Base-by-base conservation (phyloP, 1,140 invertebrate genomes). In the Orchestia grillus region DNA sequence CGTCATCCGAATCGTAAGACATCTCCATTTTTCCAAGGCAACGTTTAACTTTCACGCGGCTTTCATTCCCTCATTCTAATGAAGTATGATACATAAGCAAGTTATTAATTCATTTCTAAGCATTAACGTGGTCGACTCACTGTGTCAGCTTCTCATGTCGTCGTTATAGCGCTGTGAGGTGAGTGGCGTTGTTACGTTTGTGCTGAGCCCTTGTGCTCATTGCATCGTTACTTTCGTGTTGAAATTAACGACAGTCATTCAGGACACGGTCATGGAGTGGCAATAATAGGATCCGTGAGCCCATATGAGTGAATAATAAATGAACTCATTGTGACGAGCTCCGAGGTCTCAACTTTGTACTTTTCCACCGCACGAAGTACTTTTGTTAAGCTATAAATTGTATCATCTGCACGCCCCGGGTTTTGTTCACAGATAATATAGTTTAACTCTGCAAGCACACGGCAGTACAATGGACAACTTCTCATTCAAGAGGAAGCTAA, bases 401-500 rank as follows among this genome's bases (percentile, higher is more conserved):
- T 42, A 90, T 90, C 4, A 90, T 90, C 43, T 90, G 36, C 88
- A 90, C 16, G 88, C 88, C 42, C 43, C 15, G 36, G n/a, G 41
- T 90, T 90, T 90, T 90, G 41, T 90, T 41, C 88, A 41, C 3
- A 90, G 88, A 90, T 90, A 90, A 90, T 90, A 4, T 44, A 90
- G 43, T 90, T 90, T 90, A 44, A 44, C 88, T 90, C 41, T 44
- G 88, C 88, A 90, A 90, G 88, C 88, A 90, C 88, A 90, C n/a
- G 23, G 43, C 88, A 11, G 42, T 42, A 90, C 88, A 90, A 90
- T 90, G 88, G 88, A 1, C 88, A 90, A 90, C 88, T 90, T 90
- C 41, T 41, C 88, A 90, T 90, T 90, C 88, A 44, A 94, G 92
- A 44, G 92, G 92, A 94, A n/a, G 92, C 92, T 94, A 44, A 45